A percentile compares a stretch with the other conserved stretches of the same genome.
phyloP scores from a whole-genome alignment of 2,888 invertebrate genomes.

The Eilema caniola region DNA sequence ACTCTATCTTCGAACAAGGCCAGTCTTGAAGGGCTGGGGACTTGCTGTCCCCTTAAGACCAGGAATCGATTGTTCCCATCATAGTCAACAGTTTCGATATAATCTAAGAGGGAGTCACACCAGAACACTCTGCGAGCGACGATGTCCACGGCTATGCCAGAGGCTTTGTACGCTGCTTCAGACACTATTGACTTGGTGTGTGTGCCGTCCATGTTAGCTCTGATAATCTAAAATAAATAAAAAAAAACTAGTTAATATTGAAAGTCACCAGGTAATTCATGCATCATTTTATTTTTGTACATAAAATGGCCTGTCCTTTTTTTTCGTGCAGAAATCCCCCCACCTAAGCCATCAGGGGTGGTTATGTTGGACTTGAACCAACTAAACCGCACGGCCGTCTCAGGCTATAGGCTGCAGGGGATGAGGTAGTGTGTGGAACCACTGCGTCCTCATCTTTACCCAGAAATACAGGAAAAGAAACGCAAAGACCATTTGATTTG shows the following conservation, averaged over 20 bases:
- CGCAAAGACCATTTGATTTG: no score
- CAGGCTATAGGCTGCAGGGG: no score
- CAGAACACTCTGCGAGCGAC: slow-evolving; percentile 96
- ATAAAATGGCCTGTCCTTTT: not conserved
- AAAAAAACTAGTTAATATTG: not conserved
- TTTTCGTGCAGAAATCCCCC: no score
- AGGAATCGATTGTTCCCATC: slow-evolving; percentile 93
- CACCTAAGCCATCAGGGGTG: no score
- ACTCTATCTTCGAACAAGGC: slow-evolving; percentile 95
- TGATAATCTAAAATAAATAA: slow-evolving; percentile 84
- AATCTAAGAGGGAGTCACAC: slow-evolving; percentile 98
- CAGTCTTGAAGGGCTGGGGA: slow-evolving; percentile 94
- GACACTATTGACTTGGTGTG: slow-evolving; percentile 93
- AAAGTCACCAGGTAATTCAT: not conserved
- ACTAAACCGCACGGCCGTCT: no score
- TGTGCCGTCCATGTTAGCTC: slow-evolving; percentile 98
- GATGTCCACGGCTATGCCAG: slow-evolving; percentile 96
- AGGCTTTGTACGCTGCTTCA: slow-evolving; percentile 97
- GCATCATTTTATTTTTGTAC: no score
- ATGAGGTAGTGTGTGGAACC: no score
- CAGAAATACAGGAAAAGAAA: no score
- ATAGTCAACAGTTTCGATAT: slow-evolving; percentile 98
- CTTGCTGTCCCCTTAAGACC: slow-evolving; percentile 93
- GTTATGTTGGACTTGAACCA: no score
- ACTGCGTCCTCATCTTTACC: no score